Conservation (phyloP, 2,797 vertebrate species). For the Urophycis tenuis region DNA sequence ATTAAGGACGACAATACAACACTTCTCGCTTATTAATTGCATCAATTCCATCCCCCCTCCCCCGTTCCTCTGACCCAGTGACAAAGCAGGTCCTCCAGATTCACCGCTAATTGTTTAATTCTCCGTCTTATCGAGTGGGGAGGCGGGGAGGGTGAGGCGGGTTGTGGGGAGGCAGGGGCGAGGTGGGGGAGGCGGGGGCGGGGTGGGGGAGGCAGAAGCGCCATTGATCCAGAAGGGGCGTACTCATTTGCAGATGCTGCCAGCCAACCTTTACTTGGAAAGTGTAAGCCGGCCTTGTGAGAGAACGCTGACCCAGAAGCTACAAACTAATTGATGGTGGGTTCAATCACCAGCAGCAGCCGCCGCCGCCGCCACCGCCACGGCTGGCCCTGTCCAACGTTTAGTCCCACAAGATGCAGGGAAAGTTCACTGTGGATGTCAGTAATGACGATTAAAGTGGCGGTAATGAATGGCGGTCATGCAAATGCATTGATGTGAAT, state of each 20-base stretch:
- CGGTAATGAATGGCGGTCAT: not conserved
- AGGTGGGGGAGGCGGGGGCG: not conserved
- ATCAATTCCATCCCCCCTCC: slow-evolving; percentile 45
- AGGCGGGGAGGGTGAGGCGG: not conserved
- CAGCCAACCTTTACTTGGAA: slow-evolving; percentile 18
- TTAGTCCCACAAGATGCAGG: slow-evolving; percentile 39
- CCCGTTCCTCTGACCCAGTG: slow-evolving; percentile 21
- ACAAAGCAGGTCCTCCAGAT: slow-evolving; percentile 35
- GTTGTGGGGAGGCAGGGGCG: not conserved
- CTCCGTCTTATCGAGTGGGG: slow-evolving; percentile 5
- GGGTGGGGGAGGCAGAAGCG: slow-evolving; percentile 19
- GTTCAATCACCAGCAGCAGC: slow-evolving; percentile 37
- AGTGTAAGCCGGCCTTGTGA: slow-evolving; percentile 25
- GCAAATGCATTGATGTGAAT: not conserved
- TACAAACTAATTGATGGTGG: slow-evolving; percentile 42
- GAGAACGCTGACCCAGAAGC: slow-evolving; percentile 22
- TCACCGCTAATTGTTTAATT: slow-evolving; percentile 41
- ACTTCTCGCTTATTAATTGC: slow-evolving; percentile 54
- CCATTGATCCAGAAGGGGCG: slow-evolving; percentile 42
- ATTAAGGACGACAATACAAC: slow-evolving; percentile 36
- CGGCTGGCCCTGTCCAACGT: slow-evolving; percentile 43
- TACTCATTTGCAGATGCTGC: slow-evolving; percentile 26
- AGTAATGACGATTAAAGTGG: slow-evolving; percentile 1
- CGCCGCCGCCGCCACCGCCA: slow-evolving; percentile 41
- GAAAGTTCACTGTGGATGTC: slow-evolving; percentile 23